Percentiles rank a stretch among this genome's conserved stretches.
Conservation (phyloP, 2,113 vertebrate species). For the Odontophorus gujanensis region DNA sequence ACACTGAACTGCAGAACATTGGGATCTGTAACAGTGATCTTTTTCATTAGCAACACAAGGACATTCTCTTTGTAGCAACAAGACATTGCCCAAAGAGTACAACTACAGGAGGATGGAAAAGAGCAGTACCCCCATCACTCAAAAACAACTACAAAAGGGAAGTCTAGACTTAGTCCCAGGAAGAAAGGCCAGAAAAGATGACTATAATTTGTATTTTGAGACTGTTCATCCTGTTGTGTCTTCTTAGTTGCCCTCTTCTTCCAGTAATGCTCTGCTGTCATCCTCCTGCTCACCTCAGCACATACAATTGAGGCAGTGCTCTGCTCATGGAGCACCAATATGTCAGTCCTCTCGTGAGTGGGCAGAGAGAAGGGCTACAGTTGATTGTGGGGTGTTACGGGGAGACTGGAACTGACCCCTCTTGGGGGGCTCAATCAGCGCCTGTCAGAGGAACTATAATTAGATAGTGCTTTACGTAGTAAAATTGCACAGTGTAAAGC, state of each 20-base stretch:
- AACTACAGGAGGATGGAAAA: neutral
- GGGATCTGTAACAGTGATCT: neutral
- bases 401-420: neutral
- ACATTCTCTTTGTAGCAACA: neutral
- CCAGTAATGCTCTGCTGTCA: neutral
- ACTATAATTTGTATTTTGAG: neutral
- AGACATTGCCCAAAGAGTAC: too few relatives aligned
- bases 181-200: neutral
- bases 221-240: neutral
- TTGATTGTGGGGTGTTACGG: neutral
- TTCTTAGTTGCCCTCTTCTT: neutral
- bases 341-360: neutral
- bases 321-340: neutral
- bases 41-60: neutral
- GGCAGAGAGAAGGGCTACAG: neutral
- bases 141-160: neutral
- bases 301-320: neutral
- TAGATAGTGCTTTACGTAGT: neutral
- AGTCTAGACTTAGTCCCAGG: neutral
- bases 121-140: neutral
- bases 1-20: neutral
- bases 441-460: neutral
- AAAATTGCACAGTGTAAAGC: neutral
- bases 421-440: fast-evolving
- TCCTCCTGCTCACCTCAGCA: neutral